These are phyloP conservation scores for Cossypha niveicapilla DNA, from an alignment of 2,797 vertebrate species.

Conservation along the genomic window DNA sequence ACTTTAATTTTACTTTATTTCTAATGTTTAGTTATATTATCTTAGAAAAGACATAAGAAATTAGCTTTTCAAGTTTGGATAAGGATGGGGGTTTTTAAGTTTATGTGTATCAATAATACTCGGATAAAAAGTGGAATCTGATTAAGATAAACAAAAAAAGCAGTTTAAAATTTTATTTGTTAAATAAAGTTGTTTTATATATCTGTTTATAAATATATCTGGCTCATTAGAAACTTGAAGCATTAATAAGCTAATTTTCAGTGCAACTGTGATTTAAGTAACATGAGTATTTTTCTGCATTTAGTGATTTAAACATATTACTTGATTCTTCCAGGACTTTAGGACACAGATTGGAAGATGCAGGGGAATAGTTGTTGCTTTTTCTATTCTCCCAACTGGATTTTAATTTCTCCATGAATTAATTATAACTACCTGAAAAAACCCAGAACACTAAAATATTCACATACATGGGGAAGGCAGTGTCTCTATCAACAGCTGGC, in stretches of 20 bases:
- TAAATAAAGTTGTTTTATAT: not conserved
- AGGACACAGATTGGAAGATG: not conserved
- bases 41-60: not conserved
- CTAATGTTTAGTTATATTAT: not conserved
- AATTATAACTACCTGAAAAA: not conserved
- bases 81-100: not conserved
- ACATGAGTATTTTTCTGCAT: not conserved
- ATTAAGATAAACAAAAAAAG: not conserved
- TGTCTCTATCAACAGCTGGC: not conserved
- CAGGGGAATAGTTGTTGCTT: not conserved
- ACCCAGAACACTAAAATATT: not conserved
- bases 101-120: not conserved
- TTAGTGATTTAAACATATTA: not conserved
- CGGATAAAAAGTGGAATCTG: not conserved
- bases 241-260: not conserved
- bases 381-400: not conserved
- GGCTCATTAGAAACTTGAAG: not conserved
- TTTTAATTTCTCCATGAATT: not conserved
- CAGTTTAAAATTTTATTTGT: not conserved
- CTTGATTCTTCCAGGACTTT: not conserved
- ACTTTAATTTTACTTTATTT: not conserved
- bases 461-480: not conserved
- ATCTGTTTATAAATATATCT: not conserved
- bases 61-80: not conserved
- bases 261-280: not conserved